These are phyloP conservation scores for Chanos chanos DNA, from an alignment of 2,797 vertebrate genomes.

Conservation along the genomic window DNA sequence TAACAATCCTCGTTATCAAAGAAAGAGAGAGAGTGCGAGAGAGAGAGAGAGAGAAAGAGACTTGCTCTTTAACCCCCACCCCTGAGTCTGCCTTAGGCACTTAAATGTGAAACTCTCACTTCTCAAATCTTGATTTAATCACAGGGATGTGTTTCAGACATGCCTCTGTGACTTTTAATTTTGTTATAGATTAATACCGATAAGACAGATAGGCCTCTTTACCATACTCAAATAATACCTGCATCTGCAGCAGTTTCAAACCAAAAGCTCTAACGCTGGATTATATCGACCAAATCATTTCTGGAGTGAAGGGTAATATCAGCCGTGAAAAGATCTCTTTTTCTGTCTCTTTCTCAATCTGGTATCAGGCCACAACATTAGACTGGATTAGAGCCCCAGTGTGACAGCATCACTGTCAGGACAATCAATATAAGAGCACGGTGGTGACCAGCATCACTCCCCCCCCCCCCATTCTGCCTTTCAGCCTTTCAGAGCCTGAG, in stretches of 20 bases:
- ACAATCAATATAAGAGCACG: constrained; percentile 22
- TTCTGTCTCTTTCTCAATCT: constrained; percentile 30
- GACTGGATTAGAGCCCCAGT: constrained; percentile 43
- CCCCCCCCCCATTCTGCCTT: constrained; percentile 3
- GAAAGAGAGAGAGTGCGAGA: too few relatives aligned
- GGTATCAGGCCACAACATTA: constrained; percentile 29
- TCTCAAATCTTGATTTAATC: constrained; percentile 35
- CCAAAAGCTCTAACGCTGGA: constrained; percentile 30
- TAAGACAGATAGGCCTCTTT: constrained; percentile 40
- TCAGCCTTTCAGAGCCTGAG: neutral
- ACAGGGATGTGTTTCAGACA: constrained; percentile 33
- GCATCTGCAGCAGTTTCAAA: constrained; percentile 31
- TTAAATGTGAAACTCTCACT: constrained; percentile 19
- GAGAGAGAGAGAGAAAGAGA: constrained; percentile 23
- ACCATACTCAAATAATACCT: constrained; percentile 30
- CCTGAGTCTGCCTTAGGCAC: constrained; percentile 20
- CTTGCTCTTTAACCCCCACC: constrained; percentile 38
- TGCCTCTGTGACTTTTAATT: constrained; percentile 33
- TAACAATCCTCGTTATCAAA: too few relatives aligned
- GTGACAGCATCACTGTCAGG: constrained; percentile 15
- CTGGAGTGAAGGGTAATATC: constrained; percentile 33
- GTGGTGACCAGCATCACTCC: constrained; percentile 13
- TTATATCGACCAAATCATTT: constrained; percentile 34
- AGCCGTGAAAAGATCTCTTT: constrained; percentile 29
- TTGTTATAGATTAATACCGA: constrained; percentile 36